Percentiles rank a stretch among this genome's conserved stretches.
phyloP scores from a whole-genome alignment of 2,113 vertebrate species.

The Rhegmatorhina hoffmannsi region DNA sequence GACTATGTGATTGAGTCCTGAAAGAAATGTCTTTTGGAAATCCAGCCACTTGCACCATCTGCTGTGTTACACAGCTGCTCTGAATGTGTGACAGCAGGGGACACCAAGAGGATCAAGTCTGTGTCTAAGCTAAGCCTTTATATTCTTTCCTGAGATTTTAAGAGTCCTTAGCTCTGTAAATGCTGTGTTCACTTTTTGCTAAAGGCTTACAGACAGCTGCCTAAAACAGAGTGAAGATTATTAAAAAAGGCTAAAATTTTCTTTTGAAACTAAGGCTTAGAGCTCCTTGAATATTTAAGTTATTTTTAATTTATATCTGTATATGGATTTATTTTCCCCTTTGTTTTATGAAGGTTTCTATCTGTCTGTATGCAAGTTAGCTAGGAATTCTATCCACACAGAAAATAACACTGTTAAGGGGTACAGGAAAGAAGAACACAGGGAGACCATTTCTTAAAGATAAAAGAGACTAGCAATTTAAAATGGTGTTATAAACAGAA shows the following conservation, averaged over 20 bases:
- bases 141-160: background rate
- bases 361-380: background rate
- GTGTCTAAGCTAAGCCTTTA: background rate
- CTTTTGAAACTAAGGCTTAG: background rate
- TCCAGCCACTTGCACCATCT: background rate
- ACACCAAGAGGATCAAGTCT: rapidly evolving
- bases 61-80: background rate
- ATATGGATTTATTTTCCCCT: background rate
- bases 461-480: background rate
- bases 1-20: background rate
- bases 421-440: background rate
- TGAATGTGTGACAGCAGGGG: background rate
- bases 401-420: background rate
- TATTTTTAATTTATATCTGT: background rate
- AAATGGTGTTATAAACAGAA: background rate
- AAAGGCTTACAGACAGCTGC: background rate
- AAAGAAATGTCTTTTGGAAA: background rate
- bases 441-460: background rate
- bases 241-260: background rate
- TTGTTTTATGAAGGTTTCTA: background rate
- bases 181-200: background rate
- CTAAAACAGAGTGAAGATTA: background rate
- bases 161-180: background rate
- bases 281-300: background rate
- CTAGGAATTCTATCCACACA: background rate